Base-by-base conservation (phyloP, 2,888 invertebrate genomes). In the Autographa pulchrina region DNA sequence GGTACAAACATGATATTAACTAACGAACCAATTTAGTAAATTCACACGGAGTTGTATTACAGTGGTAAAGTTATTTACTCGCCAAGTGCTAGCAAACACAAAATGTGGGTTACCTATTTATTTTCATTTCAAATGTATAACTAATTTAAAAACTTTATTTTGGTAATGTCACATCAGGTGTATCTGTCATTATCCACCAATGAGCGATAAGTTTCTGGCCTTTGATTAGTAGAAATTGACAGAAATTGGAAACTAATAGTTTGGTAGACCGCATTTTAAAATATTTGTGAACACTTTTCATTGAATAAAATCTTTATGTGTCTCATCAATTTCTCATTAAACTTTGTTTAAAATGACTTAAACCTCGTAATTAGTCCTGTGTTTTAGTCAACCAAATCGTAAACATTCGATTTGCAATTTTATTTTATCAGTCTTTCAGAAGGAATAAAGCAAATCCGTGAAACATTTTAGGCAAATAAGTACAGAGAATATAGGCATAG, bases 401-500 rank as follows among this genome's bases (percentile, higher is more conserved):
- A 18, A 3, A 52, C n/a, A 8, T 16, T 16, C 48, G 16, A 48
- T 48, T 48, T n/a, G 48, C 48, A 18, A 25, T 1, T 2, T 25
- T 52, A 14, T 25, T 43, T n/a, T 41, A 52, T 14, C 13, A 54
- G 43, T 43, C 56, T 32, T 62, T 68, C 60, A 52, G 41, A 25
- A 48, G 41, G 6, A 18, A 56, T 54, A 14, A 3, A 63, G 14
- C 70, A 63, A 76, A 68, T 61, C 76, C 62, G 65, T 68, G 70
- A 63, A 43, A 56, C 56, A 71, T 80, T 75, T 78, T 62, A 68
- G 62, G 64, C 75, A 74, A 65, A 69, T 73, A 74, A 3, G 3
- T 2, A 25, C 2, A 25, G 25, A 25, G 25, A 83, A 84, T 79
- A 82, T 84, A 75, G 75, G 71, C 75, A 72, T 74, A 83, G 83